Conservation (phyloP, 2,113 vertebrate genomes). For the Pseudorectes ferrugineus region DNA sequence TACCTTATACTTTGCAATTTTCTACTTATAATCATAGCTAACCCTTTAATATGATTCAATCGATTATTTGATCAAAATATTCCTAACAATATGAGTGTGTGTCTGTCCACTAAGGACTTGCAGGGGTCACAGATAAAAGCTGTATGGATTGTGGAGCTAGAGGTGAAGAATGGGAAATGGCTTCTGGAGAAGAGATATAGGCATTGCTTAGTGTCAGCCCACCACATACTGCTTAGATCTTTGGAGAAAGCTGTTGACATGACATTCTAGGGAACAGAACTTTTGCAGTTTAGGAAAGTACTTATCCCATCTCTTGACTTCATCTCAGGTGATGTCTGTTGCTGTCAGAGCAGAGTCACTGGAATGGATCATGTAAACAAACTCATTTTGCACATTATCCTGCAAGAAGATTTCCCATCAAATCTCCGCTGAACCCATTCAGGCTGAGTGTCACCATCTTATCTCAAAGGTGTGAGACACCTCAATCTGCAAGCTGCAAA, state of each 20-base stretch:
- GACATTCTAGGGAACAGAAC: background rate
- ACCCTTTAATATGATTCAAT: background rate
- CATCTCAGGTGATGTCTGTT: background rate
- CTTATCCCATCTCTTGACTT: background rate
- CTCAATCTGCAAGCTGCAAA: background rate
- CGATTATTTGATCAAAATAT: background rate
- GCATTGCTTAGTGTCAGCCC: background rate
- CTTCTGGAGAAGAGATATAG: background rate
- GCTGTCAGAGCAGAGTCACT: background rate
- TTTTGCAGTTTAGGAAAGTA: background rate
- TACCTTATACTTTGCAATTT: background rate
- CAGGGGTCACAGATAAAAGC: background rate
- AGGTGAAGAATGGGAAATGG: background rate
- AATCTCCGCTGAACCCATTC: background rate
- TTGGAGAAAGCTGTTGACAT: background rate
- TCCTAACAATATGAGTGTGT: background rate
- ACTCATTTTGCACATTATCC: background rate
- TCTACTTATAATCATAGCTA: background rate
- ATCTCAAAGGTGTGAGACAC: background rate
- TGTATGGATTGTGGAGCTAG: background rate
- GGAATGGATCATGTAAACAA: background rate
- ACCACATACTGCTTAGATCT: background rate
- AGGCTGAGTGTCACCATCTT: background rate
- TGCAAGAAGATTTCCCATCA: background rate
- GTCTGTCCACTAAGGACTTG: background rate